These are phyloP conservation scores for Mellilla xanthometata DNA, from an alignment of 2,888 invertebrate genomes.

Conservation along the genomic window DNA sequence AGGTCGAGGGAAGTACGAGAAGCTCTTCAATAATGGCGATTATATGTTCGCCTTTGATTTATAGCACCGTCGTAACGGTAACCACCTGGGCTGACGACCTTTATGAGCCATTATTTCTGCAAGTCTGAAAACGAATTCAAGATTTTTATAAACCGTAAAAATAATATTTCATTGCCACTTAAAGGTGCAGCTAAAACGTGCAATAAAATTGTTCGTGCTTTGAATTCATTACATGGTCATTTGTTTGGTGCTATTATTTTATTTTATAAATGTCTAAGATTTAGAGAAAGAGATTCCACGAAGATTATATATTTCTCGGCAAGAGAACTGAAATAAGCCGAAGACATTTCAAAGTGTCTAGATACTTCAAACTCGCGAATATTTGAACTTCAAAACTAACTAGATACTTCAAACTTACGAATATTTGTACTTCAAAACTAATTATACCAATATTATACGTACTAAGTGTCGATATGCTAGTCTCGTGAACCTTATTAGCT, in stretches of 20 bases:
- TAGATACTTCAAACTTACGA: too few species aligned
- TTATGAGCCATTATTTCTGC: conserved; percentile 44
- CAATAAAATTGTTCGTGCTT: not conserved
- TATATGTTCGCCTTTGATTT: conserved; percentile 43
- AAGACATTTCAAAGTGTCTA: too few species aligned
- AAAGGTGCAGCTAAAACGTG: conserved; percentile 2
- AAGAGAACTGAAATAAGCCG: conserved; percentile 12
- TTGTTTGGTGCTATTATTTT: too few species aligned
- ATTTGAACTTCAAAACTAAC: too few species aligned
- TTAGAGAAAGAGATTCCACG: too few species aligned
- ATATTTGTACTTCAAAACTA: too few species aligned
- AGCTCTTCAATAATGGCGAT: conserved; percentile 37
- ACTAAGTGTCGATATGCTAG: not conserved
- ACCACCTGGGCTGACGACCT: conserved; percentile 50
- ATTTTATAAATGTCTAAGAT: too few species aligned
- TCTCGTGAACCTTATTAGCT: conserved; percentile 5
- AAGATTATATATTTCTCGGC: too few species aligned
- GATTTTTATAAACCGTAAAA: conserved; percentile 31
- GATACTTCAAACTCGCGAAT: too few species aligned
- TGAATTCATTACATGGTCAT: not conserved
- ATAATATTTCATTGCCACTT: conserved; percentile 17
- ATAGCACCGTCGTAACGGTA: conserved; percentile 39
- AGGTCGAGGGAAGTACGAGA: conserved; percentile 25
- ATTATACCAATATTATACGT: too few species aligned
- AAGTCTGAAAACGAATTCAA: conserved; percentile 35